Evolutionary conservation across 2,888 invertebrate genomes (phyloP).

Genomic region (Hydropsyche betteni): DNA sequence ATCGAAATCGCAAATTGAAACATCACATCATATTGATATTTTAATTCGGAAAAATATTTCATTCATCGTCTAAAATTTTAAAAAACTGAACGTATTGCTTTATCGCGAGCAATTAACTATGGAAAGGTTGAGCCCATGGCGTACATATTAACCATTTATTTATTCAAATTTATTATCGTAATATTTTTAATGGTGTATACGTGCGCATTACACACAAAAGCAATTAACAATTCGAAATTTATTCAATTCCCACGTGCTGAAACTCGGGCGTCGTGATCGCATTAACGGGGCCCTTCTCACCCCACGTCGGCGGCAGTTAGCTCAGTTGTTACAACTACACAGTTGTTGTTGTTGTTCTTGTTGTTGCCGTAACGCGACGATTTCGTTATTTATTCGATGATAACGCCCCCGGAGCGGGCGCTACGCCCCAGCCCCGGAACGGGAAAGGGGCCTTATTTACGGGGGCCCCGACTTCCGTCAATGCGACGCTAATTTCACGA

Average conservation of each 20-base stretch:
- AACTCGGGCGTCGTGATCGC: slow-evolving; percentile 18
- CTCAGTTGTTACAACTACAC: background rate
- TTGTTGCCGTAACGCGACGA: slow-evolving; percentile 13
- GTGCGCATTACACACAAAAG: background rate
- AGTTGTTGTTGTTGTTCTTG: background rate
- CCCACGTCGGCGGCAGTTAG: slow-evolving; percentile 5
- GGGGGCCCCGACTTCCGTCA: slow-evolving; percentile 34
- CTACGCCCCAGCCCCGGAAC: background rate
- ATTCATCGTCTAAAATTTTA: no score
- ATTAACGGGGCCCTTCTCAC: slow-evolving; percentile 29
- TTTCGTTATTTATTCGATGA: slow-evolving; percentile 28
- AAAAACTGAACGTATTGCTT: no score
- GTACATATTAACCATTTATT: background rate
- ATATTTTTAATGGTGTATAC: background rate
- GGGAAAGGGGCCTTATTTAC: slow-evolving; percentile 15
- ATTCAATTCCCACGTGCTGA: slow-evolving; percentile 27
- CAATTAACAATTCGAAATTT: slow-evolving; percentile 23
- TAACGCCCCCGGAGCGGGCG: slow-evolving; percentile 14
- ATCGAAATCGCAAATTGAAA: no score
- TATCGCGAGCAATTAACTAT: no score
- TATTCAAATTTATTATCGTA: slow-evolving; percentile 4
- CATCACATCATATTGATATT: background rate
- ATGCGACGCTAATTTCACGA: slow-evolving; percentile 41
- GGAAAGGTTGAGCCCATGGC: no score
- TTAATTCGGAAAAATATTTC: no score